phyloP scores from a whole-genome alignment of 2,888 invertebrate species.

The Mesorhabditis belari region DNA sequence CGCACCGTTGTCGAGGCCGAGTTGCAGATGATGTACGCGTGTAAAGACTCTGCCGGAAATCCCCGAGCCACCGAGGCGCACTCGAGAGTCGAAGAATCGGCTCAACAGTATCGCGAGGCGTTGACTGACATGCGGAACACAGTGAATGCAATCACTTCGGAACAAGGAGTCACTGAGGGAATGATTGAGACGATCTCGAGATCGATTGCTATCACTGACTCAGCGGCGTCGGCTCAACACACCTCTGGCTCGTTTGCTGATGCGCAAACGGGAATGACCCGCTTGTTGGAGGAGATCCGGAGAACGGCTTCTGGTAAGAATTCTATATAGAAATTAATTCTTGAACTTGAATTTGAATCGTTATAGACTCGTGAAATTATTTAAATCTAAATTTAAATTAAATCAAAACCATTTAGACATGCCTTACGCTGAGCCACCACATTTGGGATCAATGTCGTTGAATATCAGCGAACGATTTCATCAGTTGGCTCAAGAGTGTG shows the following conservation, averaged over 20 bases:
- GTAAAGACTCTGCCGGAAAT: conserved; percentile 86
- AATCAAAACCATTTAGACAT: too few species aligned
- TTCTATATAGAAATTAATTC: too few species aligned
- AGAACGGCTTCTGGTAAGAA: conserved; percentile 80
- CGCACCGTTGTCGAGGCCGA: conserved; percentile 84
- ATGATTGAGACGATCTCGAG: conserved; percentile 67
- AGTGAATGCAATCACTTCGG: conserved; percentile 30
- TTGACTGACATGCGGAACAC: conserved; percentile 67
- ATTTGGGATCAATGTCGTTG: conserved; percentile 75
- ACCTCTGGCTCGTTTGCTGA: conserved; percentile 68
- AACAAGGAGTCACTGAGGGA: conserved; percentile 36
- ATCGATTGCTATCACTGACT: conserved; percentile 64
- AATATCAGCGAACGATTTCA: conserved; percentile 35
- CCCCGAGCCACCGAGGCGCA: conserved; percentile 68
- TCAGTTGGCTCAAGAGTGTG: conserved; percentile 76
- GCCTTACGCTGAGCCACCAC: conserved; percentile 68
- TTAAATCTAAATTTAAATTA: too few species aligned
- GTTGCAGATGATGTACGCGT: conserved; percentile 67
- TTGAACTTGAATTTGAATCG: too few species aligned
- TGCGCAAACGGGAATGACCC: conserved; percentile 93
- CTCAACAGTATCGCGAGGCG: conserved; percentile 71
- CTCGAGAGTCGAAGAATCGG: conserved; percentile 74
- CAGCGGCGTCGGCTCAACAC: conserved; percentile 3
- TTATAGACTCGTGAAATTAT: too few species aligned
- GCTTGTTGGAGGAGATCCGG: conserved; percentile 85